These are phyloP conservation scores for Cephus pulcher DNA, from an alignment of 2,888 invertebrate species.

Conservation along the genomic window DNA sequence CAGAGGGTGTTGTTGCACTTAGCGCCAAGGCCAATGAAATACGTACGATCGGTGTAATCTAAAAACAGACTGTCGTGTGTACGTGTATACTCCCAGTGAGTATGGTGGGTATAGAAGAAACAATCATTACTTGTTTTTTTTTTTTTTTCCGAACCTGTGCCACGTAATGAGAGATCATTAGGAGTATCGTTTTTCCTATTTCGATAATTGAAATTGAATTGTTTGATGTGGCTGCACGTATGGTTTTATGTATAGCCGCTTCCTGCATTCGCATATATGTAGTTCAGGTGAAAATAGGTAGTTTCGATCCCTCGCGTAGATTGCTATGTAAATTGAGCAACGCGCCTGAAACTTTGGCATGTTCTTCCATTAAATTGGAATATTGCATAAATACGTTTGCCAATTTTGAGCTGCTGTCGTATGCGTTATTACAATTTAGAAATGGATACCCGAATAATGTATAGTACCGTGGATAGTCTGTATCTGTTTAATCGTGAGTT, in stretches of 20 bases:
- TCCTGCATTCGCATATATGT: not conserved
- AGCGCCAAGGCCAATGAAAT: not conserved
- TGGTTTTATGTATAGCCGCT: not conserved
- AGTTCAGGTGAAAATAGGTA: not conserved
- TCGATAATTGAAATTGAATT: not conserved
- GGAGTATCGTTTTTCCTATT: not conserved
- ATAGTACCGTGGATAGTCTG: too few species aligned
- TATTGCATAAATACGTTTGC: not conserved
- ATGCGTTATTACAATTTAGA: not conserved
- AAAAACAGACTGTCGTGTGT: not conserved
- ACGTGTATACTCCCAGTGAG: not conserved
- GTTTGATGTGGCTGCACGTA: not conserved
- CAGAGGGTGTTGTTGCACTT: not conserved
- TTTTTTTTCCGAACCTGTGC: not conserved
- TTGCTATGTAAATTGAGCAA: not conserved
- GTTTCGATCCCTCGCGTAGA: not conserved
- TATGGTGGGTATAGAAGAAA: not conserved
- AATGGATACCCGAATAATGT: not conserved
- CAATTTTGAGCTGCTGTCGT: not conserved
- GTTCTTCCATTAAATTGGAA: not conserved
- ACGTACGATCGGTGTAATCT: not conserved
- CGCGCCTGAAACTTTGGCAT: not conserved
- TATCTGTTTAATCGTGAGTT: not conserved
- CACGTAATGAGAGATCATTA: not conserved
- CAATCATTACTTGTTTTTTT: not conserved